Evolutionary conservation across 2,113 vertebrate genomes (phyloP).

Genomic region (Perca fluviatilis): DNA sequence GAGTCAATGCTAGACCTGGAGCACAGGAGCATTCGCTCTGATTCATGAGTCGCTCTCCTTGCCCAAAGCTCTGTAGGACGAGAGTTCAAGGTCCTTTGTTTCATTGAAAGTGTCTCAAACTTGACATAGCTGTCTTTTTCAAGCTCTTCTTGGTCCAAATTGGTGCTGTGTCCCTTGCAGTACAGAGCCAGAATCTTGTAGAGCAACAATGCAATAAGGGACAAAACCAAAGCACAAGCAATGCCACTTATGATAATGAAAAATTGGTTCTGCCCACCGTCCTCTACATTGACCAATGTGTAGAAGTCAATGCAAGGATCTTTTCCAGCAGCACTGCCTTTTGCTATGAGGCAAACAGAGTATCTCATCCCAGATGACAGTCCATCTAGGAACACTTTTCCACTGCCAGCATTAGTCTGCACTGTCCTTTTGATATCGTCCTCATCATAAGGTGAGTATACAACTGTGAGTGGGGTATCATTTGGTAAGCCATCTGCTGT

Average conservation of each 20-base stretch:
- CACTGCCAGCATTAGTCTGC: slow-evolving; percentile 86
- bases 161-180: slow-evolving; percentile 73
- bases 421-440: slow-evolving; percentile 88
- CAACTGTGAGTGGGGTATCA: slow-evolving; percentile 84
- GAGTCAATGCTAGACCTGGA: slow-evolving; percentile 93
- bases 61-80: slow-evolving; percentile 90
- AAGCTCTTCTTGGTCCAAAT: slow-evolving; percentile 88
- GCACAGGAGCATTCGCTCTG: slow-evolving; percentile 92
- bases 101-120: slow-evolving; percentile 93
- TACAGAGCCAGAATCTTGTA: slow-evolving; percentile 92
- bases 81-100: slow-evolving; percentile 84
- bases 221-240: slow-evolving; percentile 86
- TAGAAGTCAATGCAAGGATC: slow-evolving; percentile 94
- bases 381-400: slow-evolving; percentile 89
- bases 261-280: slow-evolving; percentile 76
- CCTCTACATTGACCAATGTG: slow-evolving; percentile 79
- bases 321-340: slow-evolving; percentile 83
- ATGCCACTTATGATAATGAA: slow-evolving; percentile 84
- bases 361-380: slow-evolving; percentile 89
- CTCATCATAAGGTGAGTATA: slow-evolving; percentile 92
- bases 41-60: slow-evolving; percentile 87
- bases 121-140: slow-evolving; percentile 94
- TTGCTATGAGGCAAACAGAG: slow-evolving; percentile 91
- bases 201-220: slow-evolving; percentile 89
- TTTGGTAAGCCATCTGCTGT: slow-evolving; percentile 78